Evolutionary conservation across 2,888 invertebrate genomes (phyloP).

Genomic region (Trissoscelio sp.): DNA sequence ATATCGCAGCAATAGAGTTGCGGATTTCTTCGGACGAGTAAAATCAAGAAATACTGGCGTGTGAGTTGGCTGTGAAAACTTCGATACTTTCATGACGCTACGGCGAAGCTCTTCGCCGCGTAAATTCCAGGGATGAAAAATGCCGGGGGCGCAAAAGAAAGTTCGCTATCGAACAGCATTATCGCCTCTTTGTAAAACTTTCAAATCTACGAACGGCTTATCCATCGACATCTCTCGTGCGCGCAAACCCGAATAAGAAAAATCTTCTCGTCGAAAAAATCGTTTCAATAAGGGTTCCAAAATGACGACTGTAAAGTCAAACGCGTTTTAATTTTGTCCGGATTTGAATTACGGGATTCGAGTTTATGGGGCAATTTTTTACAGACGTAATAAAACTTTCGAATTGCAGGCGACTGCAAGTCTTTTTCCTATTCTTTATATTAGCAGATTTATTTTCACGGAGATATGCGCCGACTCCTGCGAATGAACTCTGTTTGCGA

Average conservation of each 20-base stretch:
- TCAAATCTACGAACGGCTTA: constrained; percentile 66
- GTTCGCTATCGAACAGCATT: constrained; percentile 63
- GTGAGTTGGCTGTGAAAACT: constrained; percentile 62
- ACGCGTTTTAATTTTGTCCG: constrained; percentile 44
- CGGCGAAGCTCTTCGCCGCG: constrained; percentile 35
- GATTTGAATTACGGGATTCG: constrained; percentile 33
- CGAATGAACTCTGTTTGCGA: neutral
- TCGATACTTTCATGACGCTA: constrained; percentile 59
- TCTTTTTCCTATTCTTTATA: constrained; percentile 35
- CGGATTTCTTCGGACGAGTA: constrained; percentile 62
- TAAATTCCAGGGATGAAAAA: constrained; percentile 64
- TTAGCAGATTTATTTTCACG: constrained; percentile 34
- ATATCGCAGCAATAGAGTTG: constrained; percentile 59
- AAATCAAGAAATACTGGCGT: constrained; percentile 61
- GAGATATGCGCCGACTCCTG: neutral
- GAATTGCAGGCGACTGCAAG: neutral
- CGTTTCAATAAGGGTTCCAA: constrained; percentile 20
- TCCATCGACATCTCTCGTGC: constrained; percentile 62
- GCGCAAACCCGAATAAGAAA: constrained; percentile 46
- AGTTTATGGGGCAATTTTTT: constrained; percentile 42
- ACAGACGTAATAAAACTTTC: constrained; percentile 32
- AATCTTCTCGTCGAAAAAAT: constrained; percentile 41
- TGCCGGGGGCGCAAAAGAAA: constrained; percentile 66
- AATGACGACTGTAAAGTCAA: constrained; percentile 31
- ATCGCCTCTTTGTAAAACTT: constrained; percentile 69